Conservation (phyloP, 2,113 vertebrate genomes). For the Calidris pugnax region DNA sequence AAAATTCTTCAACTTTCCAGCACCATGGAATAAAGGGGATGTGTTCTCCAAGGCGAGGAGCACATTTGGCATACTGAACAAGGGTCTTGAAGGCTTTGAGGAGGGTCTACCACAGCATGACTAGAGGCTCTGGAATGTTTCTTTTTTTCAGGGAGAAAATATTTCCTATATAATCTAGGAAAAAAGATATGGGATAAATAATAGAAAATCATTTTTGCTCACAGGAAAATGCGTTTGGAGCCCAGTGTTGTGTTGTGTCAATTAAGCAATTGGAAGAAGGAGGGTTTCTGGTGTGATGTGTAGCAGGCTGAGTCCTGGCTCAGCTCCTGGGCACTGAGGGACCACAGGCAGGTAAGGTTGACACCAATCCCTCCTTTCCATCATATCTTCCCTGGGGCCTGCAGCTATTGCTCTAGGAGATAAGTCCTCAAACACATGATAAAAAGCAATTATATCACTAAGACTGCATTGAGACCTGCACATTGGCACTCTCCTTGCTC, state of each 20-base stretch:
- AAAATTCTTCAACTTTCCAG: slow-evolving; percentile 12
- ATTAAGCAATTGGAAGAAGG: background rate
- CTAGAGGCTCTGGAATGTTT: background rate
- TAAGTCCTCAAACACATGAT: background rate
- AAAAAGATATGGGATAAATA: background rate
- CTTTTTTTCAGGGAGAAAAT: background rate
- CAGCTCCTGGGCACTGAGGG: background rate
- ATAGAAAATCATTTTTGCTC: background rate
- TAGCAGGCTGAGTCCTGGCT: background rate
- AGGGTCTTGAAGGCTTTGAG: background rate
- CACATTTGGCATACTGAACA: background rate
- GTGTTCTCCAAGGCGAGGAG: background rate
- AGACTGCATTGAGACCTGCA: background rate
- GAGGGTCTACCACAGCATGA: background rate
- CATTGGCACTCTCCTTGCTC: background rate
- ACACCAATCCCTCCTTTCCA: background rate
- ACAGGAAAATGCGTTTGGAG: background rate
- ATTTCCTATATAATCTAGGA: background rate
- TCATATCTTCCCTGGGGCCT: background rate
- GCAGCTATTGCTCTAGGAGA: background rate
- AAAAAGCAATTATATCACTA: background rate
- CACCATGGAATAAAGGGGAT: background rate
- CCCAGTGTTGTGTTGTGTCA: too few relatives aligned
- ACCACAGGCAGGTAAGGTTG: background rate
- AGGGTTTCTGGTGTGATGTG: background rate